Evolutionary conservation across 2,888 invertebrate genomes (phyloP), one percentile per base, ranked within the genome.

Genomic region (Parnassius apollo): DNA sequence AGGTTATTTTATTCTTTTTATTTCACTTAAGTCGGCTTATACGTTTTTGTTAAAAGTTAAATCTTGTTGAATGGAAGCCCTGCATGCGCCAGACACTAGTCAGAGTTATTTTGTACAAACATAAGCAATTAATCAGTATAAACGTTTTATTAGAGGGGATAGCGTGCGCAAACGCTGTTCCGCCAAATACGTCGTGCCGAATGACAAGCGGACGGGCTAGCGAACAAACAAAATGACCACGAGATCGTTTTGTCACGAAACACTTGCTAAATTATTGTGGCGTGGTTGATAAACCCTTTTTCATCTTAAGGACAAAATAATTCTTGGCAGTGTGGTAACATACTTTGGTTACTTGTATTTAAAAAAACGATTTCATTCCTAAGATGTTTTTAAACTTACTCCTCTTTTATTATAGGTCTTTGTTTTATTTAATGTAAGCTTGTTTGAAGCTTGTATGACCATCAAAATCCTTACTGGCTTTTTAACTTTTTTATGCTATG

Each of bases 111-210:
- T 64, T 59, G 67, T 77, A 77, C 78, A 75, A 77, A 74, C 68
- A 71, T 75, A 75, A 76, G 82, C 80, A 80, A 86, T 88, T 82
- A 85, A 88, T 86, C 85, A 85, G 83, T 70, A 76, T 79, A 83
- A 86, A 79, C 82, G 86, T 85, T 88, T 88, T 88, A 88, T 87
- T 87, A 78, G 77, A 72, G 71, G 73, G 73, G 70, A 72, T 72
- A 73, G 75, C 68, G 74, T 67, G 72, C 71, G 74, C 75, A 66
- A 50, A 71, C 75, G 75, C 75, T 77, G 86, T 84, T 83, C 82
- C 83, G 85, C 78, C 79, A 81, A 75, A 82, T 85, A 72, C 75
- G 75, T 84, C 83, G 78, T 69, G 73, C 62, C 65, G 75, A 69
- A 65, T 78, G 84, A 83, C 85, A 80, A 76, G 69, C 65, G 64